These are phyloP conservation scores for Ciconia boyciana DNA, from an alignment of 2,113 vertebrate genomes.

Conservation along the genomic window DNA sequence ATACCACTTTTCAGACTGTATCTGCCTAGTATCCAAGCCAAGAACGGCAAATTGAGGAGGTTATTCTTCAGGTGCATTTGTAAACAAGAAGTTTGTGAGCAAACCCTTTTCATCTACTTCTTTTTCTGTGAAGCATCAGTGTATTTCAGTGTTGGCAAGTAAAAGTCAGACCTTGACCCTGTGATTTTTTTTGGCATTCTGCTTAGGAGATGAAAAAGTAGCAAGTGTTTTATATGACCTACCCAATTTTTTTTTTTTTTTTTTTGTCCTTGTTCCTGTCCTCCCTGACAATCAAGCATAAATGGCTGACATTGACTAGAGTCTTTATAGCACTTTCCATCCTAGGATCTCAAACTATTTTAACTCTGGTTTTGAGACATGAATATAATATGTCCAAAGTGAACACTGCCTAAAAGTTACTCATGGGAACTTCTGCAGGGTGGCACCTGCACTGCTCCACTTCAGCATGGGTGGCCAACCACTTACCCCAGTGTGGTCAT, in stretches of 20 bases:
- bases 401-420: background rate
- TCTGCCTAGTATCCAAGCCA: background rate
- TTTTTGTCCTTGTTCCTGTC: background rate
- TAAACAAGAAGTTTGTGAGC: background rate
- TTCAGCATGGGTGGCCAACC: background rate
- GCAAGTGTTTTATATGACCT: background rate
- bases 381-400: background rate
- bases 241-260: background rate
- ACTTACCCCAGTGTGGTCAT: constrained; percentile 65
- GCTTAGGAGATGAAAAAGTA: background rate
- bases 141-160: background rate
- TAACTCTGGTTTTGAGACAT: background rate
- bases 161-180: background rate
- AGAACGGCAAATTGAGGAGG: background rate
- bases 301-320: background rate
- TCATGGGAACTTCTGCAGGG: background rate
- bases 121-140: background rate
- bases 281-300: background rate
- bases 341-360: background rate
- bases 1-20: accelerated
- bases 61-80: background rate
- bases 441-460: background rate
- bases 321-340: background rate
- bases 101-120: background rate
- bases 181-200: background rate